These are phyloP conservation scores for Drosophila bipectinata DNA, from an alignment of 1,140 invertebrate genomes.

Conservation along the genomic window DNA sequence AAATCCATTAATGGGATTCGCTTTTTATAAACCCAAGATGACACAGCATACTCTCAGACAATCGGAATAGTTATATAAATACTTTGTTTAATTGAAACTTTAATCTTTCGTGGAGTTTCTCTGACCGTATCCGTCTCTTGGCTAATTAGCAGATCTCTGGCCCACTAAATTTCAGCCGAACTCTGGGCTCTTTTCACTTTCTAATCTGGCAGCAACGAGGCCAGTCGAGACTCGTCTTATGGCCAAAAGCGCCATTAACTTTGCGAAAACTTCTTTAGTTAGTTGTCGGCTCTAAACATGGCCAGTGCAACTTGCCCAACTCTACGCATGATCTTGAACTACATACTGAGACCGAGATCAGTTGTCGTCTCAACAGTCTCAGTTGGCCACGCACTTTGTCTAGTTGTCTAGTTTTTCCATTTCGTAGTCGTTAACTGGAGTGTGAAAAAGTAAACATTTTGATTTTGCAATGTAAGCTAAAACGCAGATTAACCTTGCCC, in stretches of 20 bases:
- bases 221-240: slow-evolving; percentile 23
- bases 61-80: background rate
- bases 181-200: slow-evolving; percentile 55
- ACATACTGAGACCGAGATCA: slow-evolving; percentile 39
- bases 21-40: background rate
- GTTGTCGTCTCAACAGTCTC: background rate
- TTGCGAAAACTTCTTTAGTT: slow-evolving; percentile 26
- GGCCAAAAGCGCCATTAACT: slow-evolving; percentile 23
- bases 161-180: slow-evolving; percentile 31
- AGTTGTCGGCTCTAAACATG: slow-evolving; percentile 21
- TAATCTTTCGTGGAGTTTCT: background rate
- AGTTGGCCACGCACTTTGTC: slow-evolving; percentile 38
- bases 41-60: background rate
- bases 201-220: slow-evolving; percentile 56
- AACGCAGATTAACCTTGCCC: slow-evolving; percentile 55
- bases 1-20: background rate
- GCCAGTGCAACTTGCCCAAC: slow-evolving; percentile 41
- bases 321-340: slow-evolving; percentile 69
- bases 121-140: background rate
- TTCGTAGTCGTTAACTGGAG: slow-evolving; percentile 63
- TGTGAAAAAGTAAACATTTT: slow-evolving; percentile 55
- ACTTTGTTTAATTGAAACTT: background rate
- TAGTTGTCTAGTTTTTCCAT: slow-evolving; percentile 28
- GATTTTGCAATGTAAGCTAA: slow-evolving; percentile 67
- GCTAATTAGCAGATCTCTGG: slow-evolving; percentile 55